These are phyloP conservation scores for Diplolepis rosae DNA, from an alignment of 2,888 invertebrate genomes.

Conservation along the genomic window DNA sequence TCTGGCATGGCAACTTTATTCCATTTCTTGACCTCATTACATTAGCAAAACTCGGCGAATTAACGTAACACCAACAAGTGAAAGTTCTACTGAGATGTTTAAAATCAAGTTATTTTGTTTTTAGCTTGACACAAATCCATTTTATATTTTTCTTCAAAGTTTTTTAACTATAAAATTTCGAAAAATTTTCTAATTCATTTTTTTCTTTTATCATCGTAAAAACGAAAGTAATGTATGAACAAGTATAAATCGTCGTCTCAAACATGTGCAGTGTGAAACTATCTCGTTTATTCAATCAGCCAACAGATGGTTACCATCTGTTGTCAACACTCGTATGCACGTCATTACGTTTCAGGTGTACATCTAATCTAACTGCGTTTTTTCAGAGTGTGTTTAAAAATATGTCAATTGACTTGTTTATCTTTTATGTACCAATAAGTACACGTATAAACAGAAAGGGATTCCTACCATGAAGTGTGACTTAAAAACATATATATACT, in stretches of 20 bases:
- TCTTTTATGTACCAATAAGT: not conserved
- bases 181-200: no score
- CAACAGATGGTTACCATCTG: slow-evolving; percentile 13
- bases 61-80: no score
- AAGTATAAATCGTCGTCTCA: not conserved
- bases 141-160: no score
- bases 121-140: no score
- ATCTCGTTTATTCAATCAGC: slow-evolving; percentile 1
- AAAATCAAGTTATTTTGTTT: no score
- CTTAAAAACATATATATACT: not conserved
- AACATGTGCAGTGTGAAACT: not conserved
- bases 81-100: no score
- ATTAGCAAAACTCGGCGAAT: no score
- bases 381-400: not conserved
- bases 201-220: no score
- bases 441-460: not conserved
- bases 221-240: no score
- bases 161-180: no score
- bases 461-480: not conserved
- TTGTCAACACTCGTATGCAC: not conserved
- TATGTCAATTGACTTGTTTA: slow-evolving; percentile 4
- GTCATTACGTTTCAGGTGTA: not conserved
- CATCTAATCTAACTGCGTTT: not conserved
- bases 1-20: no score
- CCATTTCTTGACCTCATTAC: not conserved